Conservation (phyloP, 1,140 invertebrate genomes). For the Cecropterus lyciades region DNA sequence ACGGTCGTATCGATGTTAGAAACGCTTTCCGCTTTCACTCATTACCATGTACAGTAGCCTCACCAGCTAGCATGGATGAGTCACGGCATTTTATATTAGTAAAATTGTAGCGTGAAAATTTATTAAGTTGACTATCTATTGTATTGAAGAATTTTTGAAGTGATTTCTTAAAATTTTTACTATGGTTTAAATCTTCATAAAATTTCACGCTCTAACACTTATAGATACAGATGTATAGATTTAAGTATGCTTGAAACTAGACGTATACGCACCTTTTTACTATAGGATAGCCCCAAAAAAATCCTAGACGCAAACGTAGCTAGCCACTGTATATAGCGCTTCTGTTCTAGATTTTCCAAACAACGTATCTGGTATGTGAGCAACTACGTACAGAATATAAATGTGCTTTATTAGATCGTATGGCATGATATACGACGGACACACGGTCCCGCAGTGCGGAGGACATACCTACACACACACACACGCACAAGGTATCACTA, state of each 20-base stretch:
- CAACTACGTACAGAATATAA: constrained; percentile 66
- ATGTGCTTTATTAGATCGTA: constrained; percentile 72
- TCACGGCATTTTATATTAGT: constrained; percentile 11
- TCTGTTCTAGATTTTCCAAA: constrained; percentile 45
- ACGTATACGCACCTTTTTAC: neutral
- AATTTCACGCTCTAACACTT: constrained; percentile 16
- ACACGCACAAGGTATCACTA: constrained; percentile 43
- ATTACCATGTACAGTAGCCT: constrained; percentile 23
- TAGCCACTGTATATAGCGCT: constrained; percentile 39
- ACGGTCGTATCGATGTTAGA: constrained; percentile 70
- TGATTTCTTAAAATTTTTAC: neutral
- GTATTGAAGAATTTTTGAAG: neutral
- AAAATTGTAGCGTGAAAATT: constrained; percentile 21
- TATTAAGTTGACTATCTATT: neutral
- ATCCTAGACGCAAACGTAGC: constrained; percentile 9
- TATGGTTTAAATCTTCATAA: neutral
- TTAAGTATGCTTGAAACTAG: constrained; percentile 14
- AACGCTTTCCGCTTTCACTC: constrained; percentile 49
- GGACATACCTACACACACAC: constrained; percentile 58
- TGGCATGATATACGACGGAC: constrained; percentile 57
- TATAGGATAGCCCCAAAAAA: neutral
- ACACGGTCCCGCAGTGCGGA: constrained; percentile 55
- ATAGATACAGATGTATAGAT: neutral
- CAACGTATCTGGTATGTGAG: constrained; percentile 80
- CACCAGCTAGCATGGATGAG: constrained; percentile 17